Conservation (phyloP, 2,888 invertebrate species). For the Blera fallax region DNA sequence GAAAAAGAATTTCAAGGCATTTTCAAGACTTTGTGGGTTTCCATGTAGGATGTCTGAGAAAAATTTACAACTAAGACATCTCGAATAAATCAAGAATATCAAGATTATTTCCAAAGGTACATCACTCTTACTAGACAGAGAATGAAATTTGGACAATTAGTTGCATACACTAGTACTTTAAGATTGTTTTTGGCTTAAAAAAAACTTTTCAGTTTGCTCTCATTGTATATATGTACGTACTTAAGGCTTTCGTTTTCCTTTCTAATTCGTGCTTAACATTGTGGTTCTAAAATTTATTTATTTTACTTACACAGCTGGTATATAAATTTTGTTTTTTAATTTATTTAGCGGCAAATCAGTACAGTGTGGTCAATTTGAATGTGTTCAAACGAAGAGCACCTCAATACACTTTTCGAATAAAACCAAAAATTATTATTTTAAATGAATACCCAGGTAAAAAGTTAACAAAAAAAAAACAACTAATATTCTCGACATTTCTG, state of each 20-base stretch:
- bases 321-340: conserved; percentile 46
- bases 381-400: conserved; percentile 81
- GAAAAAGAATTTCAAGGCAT: background rate
- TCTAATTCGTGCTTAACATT: conserved; percentile 17
- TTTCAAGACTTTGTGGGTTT: conserved; percentile 14
- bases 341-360: conserved; percentile 80
- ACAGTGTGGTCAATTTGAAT: conserved; percentile 85
- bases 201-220: conserved; percentile 22
- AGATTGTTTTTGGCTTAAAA: conserved; percentile 2
- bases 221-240: conserved; percentile 38
- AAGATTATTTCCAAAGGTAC: conserved; percentile 48
- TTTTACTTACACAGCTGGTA: conserved; percentile 15
- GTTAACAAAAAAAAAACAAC: background rate
- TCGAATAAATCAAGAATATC: conserved; percentile 50
- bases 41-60: background rate
- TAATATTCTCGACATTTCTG: conserved; percentile 11
- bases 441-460: conserved; percentile 80
- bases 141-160: background rate
- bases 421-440: conserved; percentile 79
- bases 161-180: background rate
- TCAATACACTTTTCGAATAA: conserved; percentile 81
- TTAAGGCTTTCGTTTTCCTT: conserved; percentile 8
- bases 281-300: conserved; percentile 2
- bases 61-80: conserved; percentile 29
- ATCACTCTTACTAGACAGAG: conserved; percentile 22